Conservation (phyloP, 2,797 vertebrate species). For the Tiaroga cobitis region DNA sequence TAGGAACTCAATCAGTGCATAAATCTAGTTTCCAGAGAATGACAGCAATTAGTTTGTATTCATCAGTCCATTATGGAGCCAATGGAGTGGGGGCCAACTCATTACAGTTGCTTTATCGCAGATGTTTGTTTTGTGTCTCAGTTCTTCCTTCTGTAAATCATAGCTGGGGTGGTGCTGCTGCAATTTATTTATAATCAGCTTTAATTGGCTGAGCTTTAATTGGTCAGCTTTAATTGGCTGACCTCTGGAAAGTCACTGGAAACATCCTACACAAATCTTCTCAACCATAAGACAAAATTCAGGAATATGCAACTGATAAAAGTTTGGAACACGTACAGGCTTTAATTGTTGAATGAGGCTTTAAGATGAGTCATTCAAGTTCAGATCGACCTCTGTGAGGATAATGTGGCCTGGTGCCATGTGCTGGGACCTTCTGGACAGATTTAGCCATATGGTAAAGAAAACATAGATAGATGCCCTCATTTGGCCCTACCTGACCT, state of each 20-base stretch:
- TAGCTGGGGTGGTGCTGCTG: background rate
- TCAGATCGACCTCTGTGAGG: constrained; percentile 54
- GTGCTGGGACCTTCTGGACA: constrained; percentile 58
- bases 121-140: constrained; percentile 36
- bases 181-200: constrained; percentile 20
- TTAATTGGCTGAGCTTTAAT: constrained; percentile 15
- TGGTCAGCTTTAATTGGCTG: constrained; percentile 3
- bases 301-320: constrained; percentile 18
- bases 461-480: constrained; percentile 39
- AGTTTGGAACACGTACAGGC: background rate
- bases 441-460: constrained; percentile 60
- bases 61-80: constrained; percentile 10
- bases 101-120: constrained; percentile 24
- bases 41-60: constrained; percentile 38
- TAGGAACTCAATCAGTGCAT: constrained; percentile 30
- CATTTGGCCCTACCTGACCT: constrained; percentile 1
- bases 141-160: constrained; percentile 16
- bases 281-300: background rate
- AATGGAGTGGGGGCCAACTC: constrained; percentile 16
- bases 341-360: background rate
- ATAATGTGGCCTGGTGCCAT: constrained; percentile 63
- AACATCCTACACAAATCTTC: constrained; percentile 6
- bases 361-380: constrained; percentile 32
- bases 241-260: constrained; percentile 15
- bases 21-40: constrained; percentile 32